phyloP scores from a whole-genome alignment of 2,113 vertebrate genomes.

The Myotis brandtii region DNA sequence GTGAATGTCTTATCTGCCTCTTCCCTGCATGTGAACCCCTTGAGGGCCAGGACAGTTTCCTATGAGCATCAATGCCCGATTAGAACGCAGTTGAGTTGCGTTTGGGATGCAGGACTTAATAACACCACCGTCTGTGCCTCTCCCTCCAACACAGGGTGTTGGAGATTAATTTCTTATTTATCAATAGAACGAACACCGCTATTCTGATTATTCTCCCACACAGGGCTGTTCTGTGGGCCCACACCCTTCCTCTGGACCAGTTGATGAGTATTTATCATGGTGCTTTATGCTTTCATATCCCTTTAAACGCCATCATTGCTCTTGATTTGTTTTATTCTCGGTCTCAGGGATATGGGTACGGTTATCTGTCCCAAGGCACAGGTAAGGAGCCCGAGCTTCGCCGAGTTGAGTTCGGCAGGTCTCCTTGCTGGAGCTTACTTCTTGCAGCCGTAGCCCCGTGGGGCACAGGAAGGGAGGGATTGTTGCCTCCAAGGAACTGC shows the following conservation, averaged over 20 bases:
- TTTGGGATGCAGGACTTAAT: not conserved
- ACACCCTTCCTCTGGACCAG: not conserved
- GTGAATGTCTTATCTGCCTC: not conserved
- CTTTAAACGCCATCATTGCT: too few relatives aligned
- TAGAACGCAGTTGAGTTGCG: not conserved
- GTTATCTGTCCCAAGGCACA: too few relatives aligned
- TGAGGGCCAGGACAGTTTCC: not conserved
- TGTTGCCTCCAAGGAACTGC: not conserved
- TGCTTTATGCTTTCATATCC: not conserved
- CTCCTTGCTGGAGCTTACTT: not conserved
- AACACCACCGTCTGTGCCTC: not conserved
- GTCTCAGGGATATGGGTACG: accelerated
- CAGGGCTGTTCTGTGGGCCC: not conserved
- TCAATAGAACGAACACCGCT: not conserved
- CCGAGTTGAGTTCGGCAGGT: not conserved
- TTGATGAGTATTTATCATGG: too few relatives aligned
- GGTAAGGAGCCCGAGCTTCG: not conserved
- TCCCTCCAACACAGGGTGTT: not conserved
- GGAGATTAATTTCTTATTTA: not conserved
- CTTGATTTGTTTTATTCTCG: not conserved
- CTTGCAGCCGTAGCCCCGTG: accelerated
- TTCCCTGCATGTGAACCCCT: not conserved
- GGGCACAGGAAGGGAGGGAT: not conserved
- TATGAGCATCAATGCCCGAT: accelerated
- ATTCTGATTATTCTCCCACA: not conserved